Percentiles rank a stretch among this genome's conserved stretches.
Evolutionary conservation across 2,113 vertebrate species (phyloP).

Genomic region (Tricholaema leucomelas): DNA sequence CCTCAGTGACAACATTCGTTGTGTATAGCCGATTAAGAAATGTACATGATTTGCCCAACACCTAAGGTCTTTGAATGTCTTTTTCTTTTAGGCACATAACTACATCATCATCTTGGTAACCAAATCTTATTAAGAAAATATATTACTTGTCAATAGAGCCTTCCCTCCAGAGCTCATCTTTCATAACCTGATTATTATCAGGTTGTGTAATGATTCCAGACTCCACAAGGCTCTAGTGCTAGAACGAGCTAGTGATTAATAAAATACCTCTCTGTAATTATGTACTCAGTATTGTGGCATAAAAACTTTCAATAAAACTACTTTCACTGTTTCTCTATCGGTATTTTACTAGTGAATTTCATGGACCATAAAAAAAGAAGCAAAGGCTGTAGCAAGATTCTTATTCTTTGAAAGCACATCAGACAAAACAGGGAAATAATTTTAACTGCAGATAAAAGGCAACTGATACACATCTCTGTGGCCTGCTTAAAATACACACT

Average conservation of each 20-base stretch:
- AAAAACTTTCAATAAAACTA: background rate
- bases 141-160: background rate
- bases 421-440: background rate
- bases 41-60: background rate
- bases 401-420: background rate
- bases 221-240: background rate
- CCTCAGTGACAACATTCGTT: background rate
- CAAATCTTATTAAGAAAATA: background rate
- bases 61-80: background rate
- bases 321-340: background rate
- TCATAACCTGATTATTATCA: conserved; percentile 20
- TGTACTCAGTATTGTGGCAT: background rate
- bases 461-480: background rate
- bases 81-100: background rate
- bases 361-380: background rate
- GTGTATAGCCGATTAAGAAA: background rate
- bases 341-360: background rate
- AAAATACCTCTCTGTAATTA: background rate
- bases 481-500: background rate
- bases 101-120: background rate
- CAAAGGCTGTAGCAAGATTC: background rate
- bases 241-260: background rate
- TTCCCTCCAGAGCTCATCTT: conserved; percentile 15
- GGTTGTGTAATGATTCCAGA: conserved; percentile 29
- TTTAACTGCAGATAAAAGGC: background rate